Conservation (phyloP, 2,888 invertebrate species). For the Entomobrya proxima region DNA sequence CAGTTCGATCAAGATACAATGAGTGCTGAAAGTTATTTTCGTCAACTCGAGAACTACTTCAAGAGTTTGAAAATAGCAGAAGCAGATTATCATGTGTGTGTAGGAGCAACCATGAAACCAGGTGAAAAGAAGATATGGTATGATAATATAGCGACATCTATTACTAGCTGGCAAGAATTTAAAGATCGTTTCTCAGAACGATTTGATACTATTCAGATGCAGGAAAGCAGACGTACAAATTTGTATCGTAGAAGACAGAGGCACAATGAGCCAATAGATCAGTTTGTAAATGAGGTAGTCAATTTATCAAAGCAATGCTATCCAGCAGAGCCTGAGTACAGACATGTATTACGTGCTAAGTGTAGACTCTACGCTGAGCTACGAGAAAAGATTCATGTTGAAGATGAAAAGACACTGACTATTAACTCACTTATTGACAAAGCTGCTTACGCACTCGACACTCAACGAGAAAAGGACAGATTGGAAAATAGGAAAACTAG, state of each 20-base stretch:
- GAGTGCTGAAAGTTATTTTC: constrained; percentile 20
- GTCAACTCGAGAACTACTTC: constrained; percentile 16
- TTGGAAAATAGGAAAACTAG: neutral
- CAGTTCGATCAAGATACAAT: constrained; percentile 18
- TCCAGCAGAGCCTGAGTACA: neutral
- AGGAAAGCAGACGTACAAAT: neutral
- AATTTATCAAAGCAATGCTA: neutral
- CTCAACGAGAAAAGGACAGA: neutral
- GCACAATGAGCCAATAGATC: constrained; percentile 19
- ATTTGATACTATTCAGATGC: neutral
- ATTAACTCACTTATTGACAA: neutral
- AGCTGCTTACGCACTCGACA: neutral
- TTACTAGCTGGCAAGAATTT: constrained; percentile 40
- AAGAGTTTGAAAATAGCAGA: neutral
- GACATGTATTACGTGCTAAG: neutral
- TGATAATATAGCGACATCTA: constrained; percentile 9
- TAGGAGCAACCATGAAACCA: constrained; percentile 5
- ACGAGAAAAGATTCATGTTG: neutral
- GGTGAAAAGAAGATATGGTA: constrained; percentile 45
- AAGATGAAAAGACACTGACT: neutral
- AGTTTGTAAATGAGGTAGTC: constrained; percentile 43
- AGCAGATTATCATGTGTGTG: neutral
- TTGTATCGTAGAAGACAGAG: constrained; percentile 6
- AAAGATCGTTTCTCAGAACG: neutral
- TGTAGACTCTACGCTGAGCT: neutral